Evolutionary conservation across 2,797 vertebrate genomes (phyloP).

Genomic region (Coccyzus lansbergi): DNA sequence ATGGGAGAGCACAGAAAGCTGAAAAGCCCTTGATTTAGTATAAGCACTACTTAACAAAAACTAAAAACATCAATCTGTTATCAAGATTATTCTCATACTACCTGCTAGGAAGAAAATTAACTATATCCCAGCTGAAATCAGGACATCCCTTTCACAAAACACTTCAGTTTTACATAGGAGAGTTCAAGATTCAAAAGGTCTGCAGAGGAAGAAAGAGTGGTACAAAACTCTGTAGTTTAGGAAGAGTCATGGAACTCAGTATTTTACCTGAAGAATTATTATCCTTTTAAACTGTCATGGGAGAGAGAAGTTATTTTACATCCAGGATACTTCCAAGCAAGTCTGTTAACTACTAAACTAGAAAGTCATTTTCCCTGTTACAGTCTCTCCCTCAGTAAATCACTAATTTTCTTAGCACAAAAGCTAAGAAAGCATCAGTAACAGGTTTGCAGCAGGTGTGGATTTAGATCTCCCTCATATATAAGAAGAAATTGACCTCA

Average conservation of each 20-base stretch:
- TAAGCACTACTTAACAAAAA: too few relatives aligned
- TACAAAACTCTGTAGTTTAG: slow-evolving; percentile 34
- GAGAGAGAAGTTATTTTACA: slow-evolving; percentile 38
- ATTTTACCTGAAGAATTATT: slow-evolving; percentile 42
- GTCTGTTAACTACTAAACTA: not conserved
- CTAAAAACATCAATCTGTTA: too few relatives aligned
- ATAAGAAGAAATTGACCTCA: not conserved
- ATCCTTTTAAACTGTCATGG: not conserved
- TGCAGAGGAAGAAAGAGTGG: not conserved
- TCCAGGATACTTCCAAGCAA: not conserved
- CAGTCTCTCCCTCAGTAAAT: not conserved
- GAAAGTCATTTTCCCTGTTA: not conserved
- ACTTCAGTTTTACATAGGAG: not conserved
- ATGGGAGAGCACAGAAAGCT: too few relatives aligned
- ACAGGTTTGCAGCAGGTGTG: not conserved
- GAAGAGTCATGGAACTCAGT: slow-evolving; percentile 16
- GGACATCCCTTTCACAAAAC: not conserved
- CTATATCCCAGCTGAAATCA: too few relatives aligned
- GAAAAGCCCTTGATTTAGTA: too few relatives aligned
- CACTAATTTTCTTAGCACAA: not conserved
- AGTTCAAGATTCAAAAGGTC: not conserved
- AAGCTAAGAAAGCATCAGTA: not conserved
- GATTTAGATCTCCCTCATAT: not conserved
- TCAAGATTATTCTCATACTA: too few relatives aligned
- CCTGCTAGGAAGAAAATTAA: too few relatives aligned